Evolutionary conservation across 2,113 vertebrate species (phyloP), one percentile per base, ranked within the genome.

Genomic region (Marmota flaviventris): DNA sequence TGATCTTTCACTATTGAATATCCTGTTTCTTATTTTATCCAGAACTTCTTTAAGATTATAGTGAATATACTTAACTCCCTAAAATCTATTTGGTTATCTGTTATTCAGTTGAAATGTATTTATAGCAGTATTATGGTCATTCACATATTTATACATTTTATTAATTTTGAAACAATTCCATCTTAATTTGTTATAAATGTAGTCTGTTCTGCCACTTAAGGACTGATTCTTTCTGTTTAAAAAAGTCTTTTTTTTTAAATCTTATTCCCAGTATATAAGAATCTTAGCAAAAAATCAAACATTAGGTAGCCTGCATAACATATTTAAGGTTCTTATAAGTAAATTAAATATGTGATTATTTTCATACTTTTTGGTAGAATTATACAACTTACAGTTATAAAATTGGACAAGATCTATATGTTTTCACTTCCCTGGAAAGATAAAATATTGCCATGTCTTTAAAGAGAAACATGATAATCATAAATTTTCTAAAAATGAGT

Each of bases 391-490:
- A 81, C 2, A 77, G 32, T 78, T 97, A 11, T 92, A 70, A 87
- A 96, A 72, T 39, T 91, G 56, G 0, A 88, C n/a, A 88, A 87
- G 34, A 56, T 42, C 81, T 90, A 39, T 85, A 75, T 83, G 53
- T 79, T 88, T 95, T 94, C 58, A 86, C 18, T 93, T 93, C 67
- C 9, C 67, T 73, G 4, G 61, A 94, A 94, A 61, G 82, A 29
- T 72, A 89, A 95, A 82, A 61, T 58, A 22, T 92, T 95, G 65
- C 20, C 27, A 20, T 2, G n/a, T 34, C 4, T 91, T 73, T 89
- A 95, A 94, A 89, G 39, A 96, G 9, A 89, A 86, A 75, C 37
- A 75, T 32, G 17, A 67, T 97, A 51, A 88, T 94, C 25, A 69
- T 53, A 83, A 65, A 16, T 89, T 63, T 72, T 11, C n/a, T 67